Base-by-base conservation (phyloP, 2,888 invertebrate genomes). In the Cantharis nigra region DNA sequence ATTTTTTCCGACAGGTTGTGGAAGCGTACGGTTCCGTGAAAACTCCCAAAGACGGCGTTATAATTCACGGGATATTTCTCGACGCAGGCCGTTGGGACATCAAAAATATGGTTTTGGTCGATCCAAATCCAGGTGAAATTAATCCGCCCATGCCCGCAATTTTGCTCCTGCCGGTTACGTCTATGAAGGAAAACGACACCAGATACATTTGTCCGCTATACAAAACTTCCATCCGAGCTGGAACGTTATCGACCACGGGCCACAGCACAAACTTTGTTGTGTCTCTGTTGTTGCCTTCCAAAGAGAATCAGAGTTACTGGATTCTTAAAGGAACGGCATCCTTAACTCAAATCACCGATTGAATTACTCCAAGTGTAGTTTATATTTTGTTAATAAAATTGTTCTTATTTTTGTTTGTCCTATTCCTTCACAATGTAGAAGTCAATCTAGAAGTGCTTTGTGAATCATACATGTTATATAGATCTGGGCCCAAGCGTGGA, bases 191-290 rank as follows among this genome's bases (percentile, higher is more conserved):
- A 83, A 88, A 91, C 3, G 93, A 93, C 85, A 88, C 90, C 1
- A 89, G 94, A 83, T 96, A 96, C 86, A 89, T 91, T 72, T 92
- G 94, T 18, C 97, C 97, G 0, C 89, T 97, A 13, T 97, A 97
- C 88, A 97, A 97, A 89, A 97, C 97, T 0, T 93, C 96, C 33
- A 93, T 95, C 81, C 91, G 97, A 77, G 96, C 97, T 20, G 97
- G 97, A 64, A 92, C 92, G 0, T 90, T 97, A 13, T 97, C 97
- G 9, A 97, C 97, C 0, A 97, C 97, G 0, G 97, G 97, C 0
- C 97, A 97, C 88, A 97, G 97, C 83, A 97, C 97, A 1, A 97
- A 97, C 90, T 97, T 97, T 86, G 95, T 97, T 33, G 91, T 97
- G 65, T 91, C 95, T 0, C 93, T 97, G 78, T 88, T 95, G 30